A percentile compares a stretch with the other conserved stretches of the same genome.
Conservation (phyloP, 1,140 invertebrate species). For the Venturia canescens region DNA sequence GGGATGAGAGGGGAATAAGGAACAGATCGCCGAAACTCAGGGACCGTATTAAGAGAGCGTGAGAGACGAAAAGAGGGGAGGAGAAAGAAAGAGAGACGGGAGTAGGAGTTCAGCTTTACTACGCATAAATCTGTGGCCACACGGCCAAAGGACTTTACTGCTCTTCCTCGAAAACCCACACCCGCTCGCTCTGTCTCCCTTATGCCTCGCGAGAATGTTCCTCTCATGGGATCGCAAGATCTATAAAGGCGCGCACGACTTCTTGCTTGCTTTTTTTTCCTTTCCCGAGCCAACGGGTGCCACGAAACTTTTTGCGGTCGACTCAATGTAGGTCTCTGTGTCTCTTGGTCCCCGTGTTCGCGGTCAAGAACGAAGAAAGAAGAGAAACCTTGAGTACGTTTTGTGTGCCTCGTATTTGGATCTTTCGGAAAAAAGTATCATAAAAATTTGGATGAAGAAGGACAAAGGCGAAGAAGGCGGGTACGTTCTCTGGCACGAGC, state of each 20-base stretch:
- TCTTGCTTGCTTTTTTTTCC: not conserved
- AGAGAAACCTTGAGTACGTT: not conserved
- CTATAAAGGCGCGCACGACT: constrained; percentile 20
- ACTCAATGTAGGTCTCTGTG: constrained; percentile 67
- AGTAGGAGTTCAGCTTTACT: constrained; percentile 63
- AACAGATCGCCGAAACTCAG: not conserved
- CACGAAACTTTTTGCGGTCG: constrained; percentile 30
- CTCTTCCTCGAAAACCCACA: constrained; percentile 69
- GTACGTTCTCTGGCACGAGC: not conserved
- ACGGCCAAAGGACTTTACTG: constrained; percentile 65
- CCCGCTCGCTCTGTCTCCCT: constrained; percentile 34
- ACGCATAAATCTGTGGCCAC: constrained; percentile 74
- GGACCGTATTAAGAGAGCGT: constrained; percentile 11
- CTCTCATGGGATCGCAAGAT: not conserved
- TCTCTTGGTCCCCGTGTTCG: constrained; percentile 49
- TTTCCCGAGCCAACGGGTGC: constrained; percentile 29
- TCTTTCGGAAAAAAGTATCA: not conserved
- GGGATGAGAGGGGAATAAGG: constrained; percentile 16
- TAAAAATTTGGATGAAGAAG: not conserved
- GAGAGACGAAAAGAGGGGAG: constrained; percentile 18
- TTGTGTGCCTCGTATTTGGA: constrained; percentile 13
- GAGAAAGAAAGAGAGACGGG: not conserved
- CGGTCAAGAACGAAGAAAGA: constrained; percentile 3
- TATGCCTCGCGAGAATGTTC: not conserved
- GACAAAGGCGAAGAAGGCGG: not conserved